Base-by-base conservation (phyloP, 2,113 vertebrate genomes). In the Ploceus nigricollis region DNA sequence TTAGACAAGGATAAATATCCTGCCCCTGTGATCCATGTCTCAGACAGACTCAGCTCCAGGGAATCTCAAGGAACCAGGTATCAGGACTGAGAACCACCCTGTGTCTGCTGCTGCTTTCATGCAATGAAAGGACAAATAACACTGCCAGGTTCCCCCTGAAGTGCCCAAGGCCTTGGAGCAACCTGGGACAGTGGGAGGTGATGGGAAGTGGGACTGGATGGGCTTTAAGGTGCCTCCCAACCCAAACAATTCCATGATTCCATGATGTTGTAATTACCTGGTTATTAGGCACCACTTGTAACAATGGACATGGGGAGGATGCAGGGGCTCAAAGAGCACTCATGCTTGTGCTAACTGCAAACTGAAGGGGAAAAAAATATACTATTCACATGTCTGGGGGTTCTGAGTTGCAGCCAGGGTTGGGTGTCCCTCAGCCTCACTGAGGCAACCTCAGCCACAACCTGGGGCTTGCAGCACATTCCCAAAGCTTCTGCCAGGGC, bases 311-410 rank as follows among this genome's bases (percentile, higher is more conserved):
- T 0, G 23, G 35, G 1, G 40, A 60, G 44, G 19, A 7, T 15
- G 40, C 18, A 25, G 22, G 11, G 50, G 12, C 57, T 33, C 2
- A 2, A 10, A 13, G 16, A 30, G 51, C 47, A 4, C 5, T 8
- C 19, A 1, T 1, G 9, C 28, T 25, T 9, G 31, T 3, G 6
- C 31, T 13, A 70, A 31, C 12, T 9, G 13, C 35, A 24, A 27
- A 42, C 0, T 8, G 8, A 45, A 54, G 15, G 4, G 3, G 2
- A 23, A 16, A 24, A n/a, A 24, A n/a, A 15, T 1, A 13, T 8
- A 13, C 18, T n/a, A 5, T 33, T 63, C 19, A n/a, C 3, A 12
- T 0, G 0, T 3, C 12, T 33, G 27, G 10, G 24, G 19, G 25
- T 8, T 24, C 6, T 20, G 42, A 54, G 47, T 15, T 4, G 35